phyloP scores from a whole-genome alignment of 2,113 vertebrate genomes.

The Microcebus lehilahytsara region DNA sequence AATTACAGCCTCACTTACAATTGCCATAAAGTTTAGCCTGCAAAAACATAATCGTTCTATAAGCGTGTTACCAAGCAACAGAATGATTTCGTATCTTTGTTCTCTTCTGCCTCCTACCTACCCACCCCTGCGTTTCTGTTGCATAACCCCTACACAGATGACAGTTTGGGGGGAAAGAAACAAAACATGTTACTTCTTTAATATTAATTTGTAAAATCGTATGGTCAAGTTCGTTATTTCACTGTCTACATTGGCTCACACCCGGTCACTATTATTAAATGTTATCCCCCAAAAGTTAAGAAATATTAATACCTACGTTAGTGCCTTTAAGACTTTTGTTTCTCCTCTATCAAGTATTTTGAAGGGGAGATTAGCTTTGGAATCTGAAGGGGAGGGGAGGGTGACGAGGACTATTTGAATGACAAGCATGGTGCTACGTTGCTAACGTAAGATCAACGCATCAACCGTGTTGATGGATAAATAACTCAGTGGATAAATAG shows the following conservation, averaged over 20 bases:
- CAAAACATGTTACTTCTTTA: constrained; percentile 9
- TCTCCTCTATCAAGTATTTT: background rate
- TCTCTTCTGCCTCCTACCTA: constrained; percentile 44
- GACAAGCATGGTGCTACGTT: background rate
- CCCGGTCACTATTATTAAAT: constrained; percentile 11
- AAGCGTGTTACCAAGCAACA: constrained; percentile 52
- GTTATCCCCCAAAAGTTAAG: background rate
- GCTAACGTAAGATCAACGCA: background rate
- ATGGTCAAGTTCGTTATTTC: constrained; percentile 14
- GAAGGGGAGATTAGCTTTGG: background rate
- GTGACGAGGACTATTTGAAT: background rate
- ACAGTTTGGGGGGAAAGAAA: background rate
- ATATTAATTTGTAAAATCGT: constrained; percentile 22
- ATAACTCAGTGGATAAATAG: background rate
- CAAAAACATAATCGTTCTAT: constrained; percentile 3
- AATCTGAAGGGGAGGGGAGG: background rate
- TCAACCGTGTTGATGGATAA: background rate
- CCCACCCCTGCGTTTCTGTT: constrained; percentile 52
- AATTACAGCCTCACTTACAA: background rate
- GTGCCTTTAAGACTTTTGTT: background rate
- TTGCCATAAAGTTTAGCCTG: background rate
- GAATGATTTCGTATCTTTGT: constrained; percentile 29
- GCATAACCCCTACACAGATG: constrained; percentile 37
- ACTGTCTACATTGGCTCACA: background rate
- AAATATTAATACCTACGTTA: background rate